These are phyloP conservation scores for Lycorma delicatula DNA, from an alignment of 1,140 invertebrate genomes.

Conservation along the genomic window DNA sequence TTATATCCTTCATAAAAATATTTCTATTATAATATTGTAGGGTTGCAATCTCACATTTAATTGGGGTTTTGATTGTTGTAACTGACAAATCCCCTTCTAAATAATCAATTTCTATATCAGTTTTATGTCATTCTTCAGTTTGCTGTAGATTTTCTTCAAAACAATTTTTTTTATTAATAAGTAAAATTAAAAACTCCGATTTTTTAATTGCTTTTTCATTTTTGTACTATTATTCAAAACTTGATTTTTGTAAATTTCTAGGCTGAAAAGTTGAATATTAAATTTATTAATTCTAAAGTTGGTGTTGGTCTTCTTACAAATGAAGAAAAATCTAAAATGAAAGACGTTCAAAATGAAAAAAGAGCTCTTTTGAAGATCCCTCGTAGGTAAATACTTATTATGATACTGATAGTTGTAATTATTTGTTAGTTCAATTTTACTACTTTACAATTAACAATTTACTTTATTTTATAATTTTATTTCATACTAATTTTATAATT, in stretches of 20 bases:
- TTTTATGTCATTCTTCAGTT: background rate
- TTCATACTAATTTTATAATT: too few relatives aligned
- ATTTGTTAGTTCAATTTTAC: too few relatives aligned
- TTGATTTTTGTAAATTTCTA: slow-evolving; percentile 38
- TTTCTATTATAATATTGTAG: too few relatives aligned
- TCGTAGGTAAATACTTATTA: slow-evolving; percentile 43
- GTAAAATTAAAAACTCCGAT: background rate
- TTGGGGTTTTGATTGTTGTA: background rate
- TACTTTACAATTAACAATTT: too few relatives aligned
- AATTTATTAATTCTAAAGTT: slow-evolving; percentile 56
- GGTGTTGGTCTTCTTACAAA: slow-evolving; percentile 51
- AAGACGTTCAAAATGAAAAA: slow-evolving; percentile 55
- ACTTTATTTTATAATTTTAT: too few relatives aligned
- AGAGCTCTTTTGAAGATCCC: slow-evolving; percentile 64
- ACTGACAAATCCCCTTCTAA: background rate
- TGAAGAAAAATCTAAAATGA: slow-evolving; percentile 50
- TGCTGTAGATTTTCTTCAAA: background rate
- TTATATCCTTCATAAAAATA: too few relatives aligned
- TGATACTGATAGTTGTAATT: too few relatives aligned
- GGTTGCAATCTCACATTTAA: too few relatives aligned
- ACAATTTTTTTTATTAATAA: background rate
- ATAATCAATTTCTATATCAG: background rate
- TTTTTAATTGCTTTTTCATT: background rate
- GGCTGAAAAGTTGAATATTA: slow-evolving; percentile 82
- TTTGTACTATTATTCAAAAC: background rate